Base-by-base conservation (phyloP, 30 jellyfish, hydroid and myxozoan species). In the Hydra vulgaris region DNA sequence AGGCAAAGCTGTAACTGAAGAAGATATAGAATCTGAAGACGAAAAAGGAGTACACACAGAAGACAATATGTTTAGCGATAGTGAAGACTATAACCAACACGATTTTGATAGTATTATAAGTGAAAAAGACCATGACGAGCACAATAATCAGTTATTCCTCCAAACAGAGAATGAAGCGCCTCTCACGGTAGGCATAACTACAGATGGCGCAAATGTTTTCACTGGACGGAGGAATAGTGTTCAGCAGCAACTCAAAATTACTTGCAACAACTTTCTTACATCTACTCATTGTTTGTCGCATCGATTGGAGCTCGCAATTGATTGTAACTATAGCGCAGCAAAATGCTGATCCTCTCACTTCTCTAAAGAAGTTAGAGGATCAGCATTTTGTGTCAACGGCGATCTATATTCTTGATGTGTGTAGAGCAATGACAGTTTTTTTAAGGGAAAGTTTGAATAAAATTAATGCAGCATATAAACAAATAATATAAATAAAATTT, bases 31-130 rank as follows among this genome's bases (percentile, higher is more conserved):
- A n/a, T 15, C 8, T 68, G 75, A 68, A 3, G 75, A n/a, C n/a
- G n/a, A n/a, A n/a, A n/a, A 68, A 68, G 75, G 7, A 68, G 75
- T 68, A 68, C 75, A n/a, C 8, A 15, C 75, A 26, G 81, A 73
- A 25, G 81, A n/a, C 17, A 15, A 26, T 1, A 27, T 22, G 8
- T 73, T n/a, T n/a, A n/a, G 53, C 7, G 40, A 26, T n/a, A 75
- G 5, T 73, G 4, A 73, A 74, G 19, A 73, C 19, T 5, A 73
- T 73, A 24, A 20, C 81, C 12, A 22, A 73, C 23, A 8, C 55
- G 55, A 26, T 73, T 73, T 1, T 26, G 68, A 73, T 1, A 27
- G 81, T 26, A 1, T 7, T 17, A 22, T 73, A n/a, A n/a, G n/a
- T n/a, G 8, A 73, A 74, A 3, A 12, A 68, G n/a, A n/a, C n/a